Base-by-base conservation (phyloP, 2,888 invertebrate genomes). In the Drosophila pegasa region DNA sequence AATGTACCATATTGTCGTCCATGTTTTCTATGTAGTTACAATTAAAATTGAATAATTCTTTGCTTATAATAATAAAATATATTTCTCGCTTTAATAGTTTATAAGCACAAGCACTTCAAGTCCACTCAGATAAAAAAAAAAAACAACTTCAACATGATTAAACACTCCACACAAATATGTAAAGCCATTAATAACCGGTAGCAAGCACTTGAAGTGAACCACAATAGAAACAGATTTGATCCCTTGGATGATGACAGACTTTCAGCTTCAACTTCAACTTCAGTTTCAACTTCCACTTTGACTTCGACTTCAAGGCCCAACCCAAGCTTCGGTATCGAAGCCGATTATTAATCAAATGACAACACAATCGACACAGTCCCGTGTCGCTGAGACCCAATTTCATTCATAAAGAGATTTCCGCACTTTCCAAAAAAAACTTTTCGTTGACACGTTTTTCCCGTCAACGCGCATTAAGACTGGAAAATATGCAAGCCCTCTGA, bases 341-440 rank as follows among this genome's bases (percentile, higher is more conserved):
- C 57, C 70, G 71, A 78, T 83, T 83, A 83, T 80, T 78, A 76
- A 83, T 72, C 63, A 67, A 76, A 63, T 68, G 71, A 71, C 69
- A 76, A 78, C 60, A 76, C 69, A 73, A 77, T 74, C 70, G 75
- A 82, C 45, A 66, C 56, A 65, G 64, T 66, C 60, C 69, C 51
- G 56, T 27, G 61, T 47, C 54, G 43, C 12, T 9, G 20, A 62
- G 57, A 56, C 27, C 62, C 57, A 62, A 72, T 79, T 72, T 87
- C 85, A 87, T 87, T 87, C 87, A 85, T 79, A 68, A 73, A 69
- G 35, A 60, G 71, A 73, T 85, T 80, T 78, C 76, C 70, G 82
- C 74, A 65, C 80, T 76, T 86, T 80, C 67, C 35, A 75, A 75
- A 59, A 75, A 75, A 59, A 59, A 59, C 31, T 60, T 69, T 61